Base-by-base conservation (phyloP, 2,797 vertebrate genomes). In the Neopelma chrysocephalum region DNA sequence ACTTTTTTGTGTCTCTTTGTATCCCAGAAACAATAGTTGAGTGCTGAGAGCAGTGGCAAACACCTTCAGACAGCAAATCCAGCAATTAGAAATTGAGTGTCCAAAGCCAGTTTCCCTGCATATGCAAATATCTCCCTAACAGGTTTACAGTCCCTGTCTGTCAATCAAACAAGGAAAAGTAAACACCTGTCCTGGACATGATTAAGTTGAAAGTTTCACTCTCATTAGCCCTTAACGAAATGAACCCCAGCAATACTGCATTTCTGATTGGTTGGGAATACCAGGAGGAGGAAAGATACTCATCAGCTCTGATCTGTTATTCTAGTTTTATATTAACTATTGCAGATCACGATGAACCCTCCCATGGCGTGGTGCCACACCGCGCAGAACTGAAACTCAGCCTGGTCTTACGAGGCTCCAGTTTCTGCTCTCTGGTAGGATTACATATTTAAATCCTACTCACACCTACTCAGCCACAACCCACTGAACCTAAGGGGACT, bases 101-200 rank as follows among this genome's bases (percentile, higher is more conserved):
- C 66, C 79, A 70, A 88, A 92, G 80, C n/a, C 89, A 78, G 90
- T 53, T 94, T 31, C 90, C 68, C 87, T 80, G 78, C 82, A 93
- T 57, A 75, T 81, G 90, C 56, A 86, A 78, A 64, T 94, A 86
- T 76, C 79, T 90, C 82, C 78, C 69, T 77, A 93, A 93, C 58
- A 90, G 80, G 26, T 94, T 97, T 96, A 96, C 6, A 2, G 91
- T 32, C 76, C 56, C 80, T 79, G 84, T 95, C 80, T 79, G 84
- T 95, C 97, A 93, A 78, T 95, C 87, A 95, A 93, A 94, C 76
- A 91, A 95, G 56, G 72, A 94, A 88, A 89, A 93, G 87, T 68
- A 97, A 97, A 96, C 64, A 84, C 58, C 65, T 87, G 62, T 71
- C 77, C 76, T 32, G 32, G 36, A 50, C 36, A 34, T 53, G 58